Base-by-base conservation (phyloP, 1,140 invertebrate genomes). In the Argopecten irradians region DNA sequence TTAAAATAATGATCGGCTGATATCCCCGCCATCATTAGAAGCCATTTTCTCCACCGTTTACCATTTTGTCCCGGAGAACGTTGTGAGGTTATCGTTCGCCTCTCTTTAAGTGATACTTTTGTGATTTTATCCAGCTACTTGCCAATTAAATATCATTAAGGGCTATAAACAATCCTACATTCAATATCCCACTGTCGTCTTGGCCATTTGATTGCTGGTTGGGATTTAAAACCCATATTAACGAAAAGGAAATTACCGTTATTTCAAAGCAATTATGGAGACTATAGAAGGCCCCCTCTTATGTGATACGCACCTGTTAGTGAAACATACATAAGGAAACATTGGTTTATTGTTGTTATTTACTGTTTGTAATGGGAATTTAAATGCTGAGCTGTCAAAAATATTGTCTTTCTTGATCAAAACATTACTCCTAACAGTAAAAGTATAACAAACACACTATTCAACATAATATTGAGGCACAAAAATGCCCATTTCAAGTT, bases 31-130 rank as follows among this genome's bases (percentile, higher is more conserved):
- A 71, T 71, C 55, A 71, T 71, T 71, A 71, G n/a, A 28, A 5
- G 0, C 55, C 55, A 71, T 71, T 71, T 71, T 71, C 55, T 71
- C 55, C 55, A 28, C 55, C 55, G 28, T 71, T 71, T 71, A 71
- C 55, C 16, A 71, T 71, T 71, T 5, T 71, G 55, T 3, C 55
- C 55, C 0, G n/a, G 55, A 3, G 55, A 28, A 71, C 55, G 55
- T 3, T 28, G 55, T 71, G 22, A 28, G n/a, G 22, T 71, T 71
- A 71, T 71, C 55, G 28, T 71, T 16, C 22, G 55, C 28, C 28
- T 71, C 55, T 71, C 55, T 71, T 71, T 28, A 71, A 71, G 55
- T 71, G 55, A 71, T 71, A 71, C 55, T 71, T 71, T 71, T 71
- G 55, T 71, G 55, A 71, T 28, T 71, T 8, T 71, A 28, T n/a